phyloP scores from a whole-genome alignment of 2,888 invertebrate genomes.

The Ectemnius cavifrons region DNA sequence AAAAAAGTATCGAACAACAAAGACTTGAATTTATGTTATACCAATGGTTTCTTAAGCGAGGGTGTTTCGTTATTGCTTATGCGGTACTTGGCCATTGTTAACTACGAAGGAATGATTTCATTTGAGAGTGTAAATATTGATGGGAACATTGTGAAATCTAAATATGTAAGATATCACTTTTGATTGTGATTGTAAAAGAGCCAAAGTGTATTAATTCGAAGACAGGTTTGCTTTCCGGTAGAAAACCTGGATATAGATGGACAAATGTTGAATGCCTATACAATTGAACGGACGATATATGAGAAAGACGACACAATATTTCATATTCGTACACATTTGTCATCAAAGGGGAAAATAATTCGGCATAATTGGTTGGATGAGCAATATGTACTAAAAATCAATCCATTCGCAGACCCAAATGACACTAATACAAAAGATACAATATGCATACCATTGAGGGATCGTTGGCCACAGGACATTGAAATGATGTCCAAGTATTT shows the following conservation, averaged over 20 bases:
- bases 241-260: constrained; percentile 56
- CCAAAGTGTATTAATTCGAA: neutral
- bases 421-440: constrained; percentile 40
- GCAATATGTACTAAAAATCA: constrained; percentile 81
- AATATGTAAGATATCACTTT: constrained; percentile 79
- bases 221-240: constrained; percentile 58
- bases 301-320: constrained; percentile 80
- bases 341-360: constrained; percentile 80
- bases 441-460: constrained; percentile 75
- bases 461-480: constrained; percentile 81
- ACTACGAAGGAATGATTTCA: constrained; percentile 80
- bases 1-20: constrained; percentile 78
- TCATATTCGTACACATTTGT: constrained; percentile 80
- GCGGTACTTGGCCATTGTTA: constrained; percentile 81
- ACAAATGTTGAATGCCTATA: constrained; percentile 80
- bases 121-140: constrained; percentile 81
- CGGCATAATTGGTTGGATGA: constrained; percentile 83
- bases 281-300: constrained; percentile 81
- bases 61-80: constrained; percentile 82
- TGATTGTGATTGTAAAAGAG: neutral
- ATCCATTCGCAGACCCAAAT: constrained; percentile 79
- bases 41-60: constrained; percentile 81
- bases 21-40: constrained; percentile 79
- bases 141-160: constrained; percentile 81
- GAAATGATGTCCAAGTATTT: constrained; percentile 82